Conservation (phyloP, 2,113 vertebrate genomes). For the Aphelocoma coerulescens region DNA sequence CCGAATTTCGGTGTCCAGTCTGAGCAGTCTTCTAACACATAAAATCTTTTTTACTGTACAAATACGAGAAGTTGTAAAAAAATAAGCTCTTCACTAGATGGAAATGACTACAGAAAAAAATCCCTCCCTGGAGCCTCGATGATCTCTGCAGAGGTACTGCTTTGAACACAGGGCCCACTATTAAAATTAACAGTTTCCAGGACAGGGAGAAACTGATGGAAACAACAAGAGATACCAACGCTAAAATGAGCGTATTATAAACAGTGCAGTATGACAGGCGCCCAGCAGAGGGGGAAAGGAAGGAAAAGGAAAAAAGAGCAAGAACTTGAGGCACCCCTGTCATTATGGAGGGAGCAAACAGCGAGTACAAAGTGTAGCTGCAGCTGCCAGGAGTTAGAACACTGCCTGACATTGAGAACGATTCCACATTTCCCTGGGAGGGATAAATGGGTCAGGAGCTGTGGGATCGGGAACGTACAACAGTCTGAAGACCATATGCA, state of each 20-base stretch:
- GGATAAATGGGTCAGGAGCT: not conserved
- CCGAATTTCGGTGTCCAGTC: not conserved
- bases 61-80: not conserved
- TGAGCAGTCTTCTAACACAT: not conserved
- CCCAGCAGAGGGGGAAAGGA: not conserved
- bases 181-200: not conserved
- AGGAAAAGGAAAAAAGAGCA: not conserved
- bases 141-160: not conserved
- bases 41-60: not conserved
- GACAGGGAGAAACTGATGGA: not conserved
- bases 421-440: not conserved
- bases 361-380: not conserved
- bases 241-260: not conserved
- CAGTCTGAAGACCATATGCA: not conserved
- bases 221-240: not conserved
- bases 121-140: not conserved
- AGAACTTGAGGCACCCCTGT: not conserved
- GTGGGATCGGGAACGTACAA: not conserved
- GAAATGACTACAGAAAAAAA: not conserved
- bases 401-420: not conserved
- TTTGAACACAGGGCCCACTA: not conserved
- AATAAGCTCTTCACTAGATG: not conserved
- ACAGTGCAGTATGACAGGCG: not conserved
- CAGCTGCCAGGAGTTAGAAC: not conserved
- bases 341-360: not conserved